Conservation (phyloP, 2,888 invertebrate genomes). For the Ecliptopera silaceata region DNA sequence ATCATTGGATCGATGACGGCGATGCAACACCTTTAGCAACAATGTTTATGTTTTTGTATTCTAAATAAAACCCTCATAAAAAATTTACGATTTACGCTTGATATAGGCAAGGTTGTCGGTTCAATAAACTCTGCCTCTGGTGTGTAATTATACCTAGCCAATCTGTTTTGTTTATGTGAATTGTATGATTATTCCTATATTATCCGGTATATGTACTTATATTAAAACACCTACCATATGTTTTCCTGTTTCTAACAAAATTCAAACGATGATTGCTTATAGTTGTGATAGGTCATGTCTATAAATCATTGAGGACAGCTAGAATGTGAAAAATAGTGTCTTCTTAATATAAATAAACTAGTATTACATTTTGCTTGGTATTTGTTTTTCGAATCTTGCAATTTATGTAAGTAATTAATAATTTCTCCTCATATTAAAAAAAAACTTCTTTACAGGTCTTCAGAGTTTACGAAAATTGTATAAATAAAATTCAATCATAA, state of each 20-base stretch:
- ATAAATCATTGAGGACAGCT: too few species aligned
- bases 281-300: background rate
- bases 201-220: background rate
- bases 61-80: conserved; percentile 47
- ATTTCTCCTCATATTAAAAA: too few species aligned
- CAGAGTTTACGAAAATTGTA: too few species aligned
- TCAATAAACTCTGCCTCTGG: conserved; percentile 52
- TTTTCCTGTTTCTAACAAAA: conserved; percentile 1
- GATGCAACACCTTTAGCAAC: conserved; percentile 31
- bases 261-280: background rate
- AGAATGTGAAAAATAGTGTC: too few species aligned
- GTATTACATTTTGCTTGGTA: too few species aligned
- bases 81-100: conserved; percentile 43
- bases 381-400: too few species aligned
- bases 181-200: background rate
- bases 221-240: too few species aligned
- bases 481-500: conserved; percentile 3
- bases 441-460: too few species aligned
- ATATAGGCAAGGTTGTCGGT: conserved; percentile 53
- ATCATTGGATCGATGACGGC: conserved; percentile 10
- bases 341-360: too few species aligned
- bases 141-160: conserved; percentile 24
- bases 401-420: too few species aligned
- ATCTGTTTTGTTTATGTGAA: background rate
- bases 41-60: conserved; percentile 43